Conservation (phyloP, 2,888 invertebrate genomes). For the Sepiola atlantica region DNA sequence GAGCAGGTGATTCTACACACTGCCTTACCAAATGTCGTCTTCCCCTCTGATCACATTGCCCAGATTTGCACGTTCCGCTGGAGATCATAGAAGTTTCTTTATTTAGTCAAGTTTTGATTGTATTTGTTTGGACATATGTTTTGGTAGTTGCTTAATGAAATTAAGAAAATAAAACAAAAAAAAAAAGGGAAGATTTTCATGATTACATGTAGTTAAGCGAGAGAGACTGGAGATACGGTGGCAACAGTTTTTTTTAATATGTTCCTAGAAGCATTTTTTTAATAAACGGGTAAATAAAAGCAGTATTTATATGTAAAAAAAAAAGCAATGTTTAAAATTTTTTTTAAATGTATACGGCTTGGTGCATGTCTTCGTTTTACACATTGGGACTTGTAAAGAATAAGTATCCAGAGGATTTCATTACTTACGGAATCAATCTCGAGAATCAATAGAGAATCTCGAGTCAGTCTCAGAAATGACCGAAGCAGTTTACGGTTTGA, state of each 20-base stretch:
- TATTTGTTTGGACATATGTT: not conserved
- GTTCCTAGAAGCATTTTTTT: not conserved
- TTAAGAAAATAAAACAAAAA: not conserved
- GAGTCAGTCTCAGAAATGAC: too few species aligned
- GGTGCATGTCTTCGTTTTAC: too few species aligned
- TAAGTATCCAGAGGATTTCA: too few species aligned
- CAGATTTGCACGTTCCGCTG: slow-evolving; percentile 78
- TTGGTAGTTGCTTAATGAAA: not conserved
- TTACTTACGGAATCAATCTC: too few species aligned
- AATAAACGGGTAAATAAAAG: too few species aligned
- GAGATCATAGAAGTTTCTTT: slow-evolving; percentile 51
- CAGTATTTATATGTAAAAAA: too few species aligned
- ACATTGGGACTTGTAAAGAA: too few species aligned
- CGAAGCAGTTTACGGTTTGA: too few species aligned
- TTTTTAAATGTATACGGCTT: too few species aligned
- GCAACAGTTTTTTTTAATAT: not conserved
- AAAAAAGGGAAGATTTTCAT: not conserved
- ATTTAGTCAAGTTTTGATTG: too few species aligned
- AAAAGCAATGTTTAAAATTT: too few species aligned
- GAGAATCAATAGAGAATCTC: too few species aligned
- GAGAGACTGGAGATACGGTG: not conserved
- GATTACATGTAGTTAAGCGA: not conserved
- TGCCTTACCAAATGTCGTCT: slow-evolving; percentile 90
- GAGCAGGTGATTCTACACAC: slow-evolving; percentile 84
- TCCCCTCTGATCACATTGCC: slow-evolving; percentile 95